Evolutionary conservation across 2,797 vertebrate species (phyloP), one percentile per base, ranked within the genome.

Genomic region (Paedocypris micromegethes): DNA sequence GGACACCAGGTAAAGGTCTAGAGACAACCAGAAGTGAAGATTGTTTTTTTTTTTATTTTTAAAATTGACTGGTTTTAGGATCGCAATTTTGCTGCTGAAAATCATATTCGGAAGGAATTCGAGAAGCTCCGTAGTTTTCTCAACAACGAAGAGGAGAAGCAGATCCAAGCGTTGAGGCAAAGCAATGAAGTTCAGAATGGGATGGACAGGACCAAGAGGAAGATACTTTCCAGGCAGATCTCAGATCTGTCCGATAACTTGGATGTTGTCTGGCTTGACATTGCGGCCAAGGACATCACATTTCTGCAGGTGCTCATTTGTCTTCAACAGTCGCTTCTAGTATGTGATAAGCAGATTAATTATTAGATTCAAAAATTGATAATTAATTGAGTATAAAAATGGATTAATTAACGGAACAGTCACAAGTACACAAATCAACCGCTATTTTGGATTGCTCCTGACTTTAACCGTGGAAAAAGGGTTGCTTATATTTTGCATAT

Each of bases 101-200:
- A 59, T 5, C 37, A 64, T 7, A 67, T 77, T 23, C 71, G 57
- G 23, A 43, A 51, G 42, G 75, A 74, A 60, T 74, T 68, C 47
- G 48, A 68, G 61, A 71, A 67, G 8, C 61, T 74, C n/a, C 41
- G 68, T 60, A 68, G 54, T 52, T 74, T 68, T 58, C 60, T 68
- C 2, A 55, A 9, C 8, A 63, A 72, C 0, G 73, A 75, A 39
- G 73, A 78, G 58, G 70, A 54, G 9, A 65, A 64, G 52, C 44
- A 37, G 5, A 59, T 75, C 5, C 2, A 2, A 9, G n/a, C 37
- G 0, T 44, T 70, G 50, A 37, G 1, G 4, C 58, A 72, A 65
- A 45, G 44, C 55, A 52, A 4, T 6, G 2, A 58, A 42, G 3
- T 0, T 58, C 55, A 67, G 41, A 23, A 51, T 23, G 6, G 4